Base-by-base conservation (phyloP, 2,888 invertebrate species). In the Miltochrista miniata region DNA sequence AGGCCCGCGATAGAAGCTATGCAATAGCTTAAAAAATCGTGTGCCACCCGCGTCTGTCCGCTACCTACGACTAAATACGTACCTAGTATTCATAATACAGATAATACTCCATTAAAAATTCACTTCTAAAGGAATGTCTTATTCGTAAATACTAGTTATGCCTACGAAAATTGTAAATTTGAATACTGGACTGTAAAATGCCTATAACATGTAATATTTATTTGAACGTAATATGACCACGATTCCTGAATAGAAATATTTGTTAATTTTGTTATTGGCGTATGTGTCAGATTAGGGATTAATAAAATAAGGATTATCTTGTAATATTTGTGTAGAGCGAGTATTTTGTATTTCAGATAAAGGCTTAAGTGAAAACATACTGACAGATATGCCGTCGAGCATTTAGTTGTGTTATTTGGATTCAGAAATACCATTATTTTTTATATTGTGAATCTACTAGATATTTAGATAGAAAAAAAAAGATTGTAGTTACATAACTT, bases 181-280 rank as follows among this genome's bases (percentile, higher is more conserved):
- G 42, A 46, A 63, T 67, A 54, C 54, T 48, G 48, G 54, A 54
- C 49, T 44, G 55, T 58, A 65, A 56, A 60, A 56, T 58, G 56
- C 64, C 55, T 56, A 56, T 67, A 74, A 76, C 79, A 80, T 75
- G 78, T 68, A 69, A 66, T 72, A 68, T 74, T 76, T 73, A 64
- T 67, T 68, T 55, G 54, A 63, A 58, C 57, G 52, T 61, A 56
- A 56, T 50, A 35, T 54, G 51, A 59, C 54, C 51, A 50, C 48
- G 55, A 43, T 56, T 57, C 61, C 52, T 64, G 18, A 58, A 70
- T 74, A 70, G 64, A 66, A 60, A 65, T 68, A 67, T 72, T 73
- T 61, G 70, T 74, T 77, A 72, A 73, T 73, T 77, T 74, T 76
- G 65, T 74, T 73, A 77, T 72, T 69, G 60, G 55, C 48, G 61